Evolutionary conservation across 37 sponge, comb jelly and placozoan genomes (phyloP).

Genomic region (Theonella swinhoei): DNA sequence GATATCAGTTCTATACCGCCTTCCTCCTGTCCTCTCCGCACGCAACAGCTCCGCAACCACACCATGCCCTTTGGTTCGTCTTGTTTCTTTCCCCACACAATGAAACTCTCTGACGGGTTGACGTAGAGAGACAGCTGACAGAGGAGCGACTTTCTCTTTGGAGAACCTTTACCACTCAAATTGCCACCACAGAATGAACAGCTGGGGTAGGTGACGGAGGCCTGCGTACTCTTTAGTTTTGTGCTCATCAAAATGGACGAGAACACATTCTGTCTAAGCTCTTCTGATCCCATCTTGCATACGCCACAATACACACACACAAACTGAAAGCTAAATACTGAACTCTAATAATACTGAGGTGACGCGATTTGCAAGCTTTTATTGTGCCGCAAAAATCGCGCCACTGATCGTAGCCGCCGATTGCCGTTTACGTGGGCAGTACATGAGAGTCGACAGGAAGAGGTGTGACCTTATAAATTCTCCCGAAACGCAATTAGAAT

Average conservation of each 20-base stretch:
- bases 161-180: constrained; percentile 18
- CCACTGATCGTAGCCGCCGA: too few species aligned
- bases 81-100: constrained; percentile 72
- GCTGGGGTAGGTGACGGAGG: constrained; percentile 43
- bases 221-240: constrained; percentile 40
- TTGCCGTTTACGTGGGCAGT: too few species aligned
- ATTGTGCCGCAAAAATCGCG: too few species aligned
- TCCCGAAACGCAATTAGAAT: too few species aligned
- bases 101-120: constrained; percentile 66
- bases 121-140: constrained; percentile 69
- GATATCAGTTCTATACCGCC: constrained; percentile 63
- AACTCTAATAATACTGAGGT: too few species aligned
- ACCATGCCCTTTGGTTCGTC: constrained; percentile 74
- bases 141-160: constrained; percentile 46
- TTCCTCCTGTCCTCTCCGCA: constrained; percentile 31
- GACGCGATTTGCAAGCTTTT: too few species aligned
- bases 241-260: constrained; percentile 77
- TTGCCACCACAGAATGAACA: constrained; percentile 50
- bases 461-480: too few species aligned
- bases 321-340: too few species aligned
- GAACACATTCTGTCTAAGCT: constrained; percentile 68
- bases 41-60: constrained; percentile 58
- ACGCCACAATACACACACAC: too few species aligned
- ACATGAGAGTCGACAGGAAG: too few species aligned
- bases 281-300: constrained; percentile 13